Base-by-base conservation (phyloP, 1,140 invertebrate genomes). In the silkworm (Bombyx mori) region DNA sequence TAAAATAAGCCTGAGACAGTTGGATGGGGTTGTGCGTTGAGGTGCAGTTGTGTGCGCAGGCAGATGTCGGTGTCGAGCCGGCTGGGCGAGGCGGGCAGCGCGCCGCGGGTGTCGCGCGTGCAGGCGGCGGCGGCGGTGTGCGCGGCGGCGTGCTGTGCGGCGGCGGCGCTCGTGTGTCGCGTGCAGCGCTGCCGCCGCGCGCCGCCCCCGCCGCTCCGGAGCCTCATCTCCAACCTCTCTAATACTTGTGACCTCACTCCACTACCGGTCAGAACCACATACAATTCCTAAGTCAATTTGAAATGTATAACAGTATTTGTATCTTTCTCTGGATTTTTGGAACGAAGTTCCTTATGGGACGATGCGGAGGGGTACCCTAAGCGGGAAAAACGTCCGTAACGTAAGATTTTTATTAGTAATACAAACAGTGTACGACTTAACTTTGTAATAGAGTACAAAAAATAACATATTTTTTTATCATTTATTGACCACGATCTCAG, bases 31-130 rank as follows among this genome's bases (percentile, higher is more conserved):
- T 1, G 7, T 45, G 44, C 44, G 10, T 7, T 4, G 7, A 49
- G 8, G 47, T n/a, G 22, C 22, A 7, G 61, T 57, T 52, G 44
- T 10, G 35, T 42, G 42, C 52, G 48, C 58, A 54, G 54, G 2
- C 68, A 81, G 78, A 54, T 81, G 62, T 57, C 67, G 12, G 58
- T 69, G n/a, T 65, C 68, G n/a, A 51, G 53, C 26, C 69, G 70
- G 8, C 43, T 79, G 7, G 65, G 52, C 35, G 62, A 68, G 35
- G 42, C 68, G 18, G 58, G 10, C 74, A 18, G 12, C 49, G 49
- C 49, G 49, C n/a, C 52, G 52, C 64, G 22, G 61, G 66, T 65
- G 7, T 59, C 70, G 22, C 53, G 56, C 44, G 66, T 65, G 54
- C 35, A 60, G 66, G 26, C 35, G 3, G 54, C 77, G 67, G 44